Evolutionary conservation across 1,140 invertebrate genomes (phyloP), one percentile per base, ranked within the genome.

Genomic region (Aphaenogaster ashmeadi): DNA sequence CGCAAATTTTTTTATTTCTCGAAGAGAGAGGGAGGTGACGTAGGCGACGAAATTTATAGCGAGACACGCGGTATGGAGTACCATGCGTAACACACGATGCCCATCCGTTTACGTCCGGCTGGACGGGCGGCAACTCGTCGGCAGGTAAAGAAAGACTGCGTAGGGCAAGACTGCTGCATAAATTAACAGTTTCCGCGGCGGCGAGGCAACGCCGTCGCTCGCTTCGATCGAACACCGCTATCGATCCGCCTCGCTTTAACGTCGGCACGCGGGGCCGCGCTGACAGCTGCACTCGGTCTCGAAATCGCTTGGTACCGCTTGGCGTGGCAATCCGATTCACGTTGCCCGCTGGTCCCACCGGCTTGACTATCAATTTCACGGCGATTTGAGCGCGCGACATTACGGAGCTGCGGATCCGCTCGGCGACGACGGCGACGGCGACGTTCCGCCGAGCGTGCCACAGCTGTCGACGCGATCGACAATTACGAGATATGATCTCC

Each of bases 361-460:
- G 18, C 27, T 21, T 7, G 27, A 52, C 74, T 74, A 67, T 79
- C 88, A 86, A 88, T 89, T 88, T 88, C 58, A 56, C 27, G 41
- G 54, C 78, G 56, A 89, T 62, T 88, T 66, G 44, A 56, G 3
- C 54, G 13, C n/a, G 69, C 50, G 50, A 8, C 50, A 72, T 72
- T 36, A 72, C 36, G 36, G 36, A 56, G n/a, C 9, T 60, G 72
- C 36, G 38, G 3, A 41, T 58, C 21, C 21, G 33, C n/a, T 54
- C 52, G 47, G 33, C 27, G 11, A 3, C 41, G 41, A 21, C 38
- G 64, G 62, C 62, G 62, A 66, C n/a, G 8, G 7, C 71, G 67
- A 71, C 33, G 11, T 0, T 74, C 38, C 9, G 21, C 44, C 38
- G n/a, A 54, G 50, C 62, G 13, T 13, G 67, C 78, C 78, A 75